phyloP scores from a whole-genome alignment of 1,140 invertebrate species.

The Berghia stephanieae region DNA sequence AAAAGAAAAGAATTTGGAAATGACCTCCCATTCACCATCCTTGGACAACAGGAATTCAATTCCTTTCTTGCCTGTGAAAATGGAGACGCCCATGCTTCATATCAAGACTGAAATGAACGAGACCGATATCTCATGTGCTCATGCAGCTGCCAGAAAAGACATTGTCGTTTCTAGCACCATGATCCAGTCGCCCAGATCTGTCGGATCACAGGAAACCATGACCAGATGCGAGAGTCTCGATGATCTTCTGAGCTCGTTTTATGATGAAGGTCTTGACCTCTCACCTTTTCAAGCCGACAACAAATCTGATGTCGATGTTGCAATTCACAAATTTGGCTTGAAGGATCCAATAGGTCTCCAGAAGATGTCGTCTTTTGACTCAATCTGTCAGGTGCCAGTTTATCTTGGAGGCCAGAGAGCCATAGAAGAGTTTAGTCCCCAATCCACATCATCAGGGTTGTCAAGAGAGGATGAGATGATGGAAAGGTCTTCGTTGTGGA shows the following conservation, averaged over 20 bases:
- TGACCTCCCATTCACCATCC: constrained; percentile 21
- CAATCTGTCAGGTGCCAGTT: constrained; percentile 31
- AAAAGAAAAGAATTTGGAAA: constrained; percentile 33
- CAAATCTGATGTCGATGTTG: constrained; percentile 12
- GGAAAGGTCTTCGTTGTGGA: constrained; percentile 15
- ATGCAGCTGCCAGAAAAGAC: not conserved
- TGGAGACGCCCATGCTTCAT: too few relatives aligned
- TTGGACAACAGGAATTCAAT: not conserved
- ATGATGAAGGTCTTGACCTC: constrained; percentile 34
- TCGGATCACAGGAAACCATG: not conserved
- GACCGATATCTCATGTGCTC: not conserved
- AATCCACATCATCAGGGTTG: constrained; percentile 37
- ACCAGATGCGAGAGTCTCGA: constrained; percentile 47
- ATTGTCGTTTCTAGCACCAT: not conserved
- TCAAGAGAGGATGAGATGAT: constrained; percentile 35
- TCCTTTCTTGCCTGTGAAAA: not conserved
- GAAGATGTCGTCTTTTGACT: too few relatives aligned
- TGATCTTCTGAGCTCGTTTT: constrained; percentile 47
- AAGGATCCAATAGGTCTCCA: too few relatives aligned
- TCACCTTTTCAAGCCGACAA: constrained; percentile 16
- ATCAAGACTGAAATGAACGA: too few relatives aligned
- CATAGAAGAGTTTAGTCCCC: constrained; percentile 36
- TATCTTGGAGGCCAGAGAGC: constrained; percentile 29
- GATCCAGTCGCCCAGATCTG: not conserved
- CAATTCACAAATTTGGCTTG: constrained; percentile 32